Percentiles rank a stretch among this genome's conserved stretches.
Evolutionary conservation across 2,113 vertebrate genomes (phyloP).

Genomic region (Antennarius striatus): DNA sequence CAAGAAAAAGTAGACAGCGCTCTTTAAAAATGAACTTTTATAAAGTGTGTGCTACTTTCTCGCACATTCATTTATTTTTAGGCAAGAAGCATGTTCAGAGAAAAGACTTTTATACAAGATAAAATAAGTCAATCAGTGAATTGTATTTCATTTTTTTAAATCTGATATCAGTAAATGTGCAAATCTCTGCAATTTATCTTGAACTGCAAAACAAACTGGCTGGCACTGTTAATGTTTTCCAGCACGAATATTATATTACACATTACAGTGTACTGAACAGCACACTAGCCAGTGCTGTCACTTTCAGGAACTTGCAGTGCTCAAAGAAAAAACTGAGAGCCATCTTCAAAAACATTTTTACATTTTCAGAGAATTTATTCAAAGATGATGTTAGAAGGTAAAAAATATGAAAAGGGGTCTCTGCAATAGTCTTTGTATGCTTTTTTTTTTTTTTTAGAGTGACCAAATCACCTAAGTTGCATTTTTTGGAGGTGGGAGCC

Average conservation of each 20-base stretch:
- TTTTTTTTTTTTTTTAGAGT: not conserved
- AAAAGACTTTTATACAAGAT: constrained; percentile 8
- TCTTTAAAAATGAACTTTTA: constrained; percentile 24
- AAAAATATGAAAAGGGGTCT: constrained; percentile 3
- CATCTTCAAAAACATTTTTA: constrained; percentile 4
- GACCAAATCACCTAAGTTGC: no score
- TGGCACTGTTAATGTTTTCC: constrained; percentile 5
- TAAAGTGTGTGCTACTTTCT: constrained; percentile 21
- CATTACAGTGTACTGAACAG: constrained; percentile 19
- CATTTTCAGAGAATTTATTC: constrained; percentile 14
- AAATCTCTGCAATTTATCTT: constrained; percentile 33
- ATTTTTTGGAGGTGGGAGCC: no score
- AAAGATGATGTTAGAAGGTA: not conserved
- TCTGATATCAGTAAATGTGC: constrained; percentile 7
- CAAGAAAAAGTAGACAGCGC: constrained; percentile 14
- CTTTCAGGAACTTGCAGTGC: constrained; percentile 11
- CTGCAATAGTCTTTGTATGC: not conserved
- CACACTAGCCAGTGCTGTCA: constrained; percentile 1
- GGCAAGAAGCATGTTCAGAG: constrained; percentile 6
- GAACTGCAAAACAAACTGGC: constrained; percentile 17
- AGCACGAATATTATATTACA: constrained; percentile 19
- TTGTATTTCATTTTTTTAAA: not conserved
- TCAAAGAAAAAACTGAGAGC: constrained; percentile 26
- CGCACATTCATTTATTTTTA: constrained; percentile 34
- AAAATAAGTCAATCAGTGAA: constrained; percentile 33